These are phyloP conservation scores for Hippoglossus stenolepis DNA, from an alignment of 2,113 vertebrate species.

Conservation along the genomic window DNA sequence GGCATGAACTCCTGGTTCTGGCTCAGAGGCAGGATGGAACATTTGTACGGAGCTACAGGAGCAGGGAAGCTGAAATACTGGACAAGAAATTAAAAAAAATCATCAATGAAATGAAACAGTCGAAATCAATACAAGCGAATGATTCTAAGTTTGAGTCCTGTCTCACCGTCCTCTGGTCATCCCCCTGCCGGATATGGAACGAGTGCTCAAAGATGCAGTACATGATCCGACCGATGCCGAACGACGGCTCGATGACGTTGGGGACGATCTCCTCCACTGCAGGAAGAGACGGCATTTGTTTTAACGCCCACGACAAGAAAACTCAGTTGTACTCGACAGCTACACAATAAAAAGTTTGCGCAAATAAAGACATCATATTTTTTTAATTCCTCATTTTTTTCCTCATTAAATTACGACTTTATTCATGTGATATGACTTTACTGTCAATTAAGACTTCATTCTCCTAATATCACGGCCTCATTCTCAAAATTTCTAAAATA, in stretches of 20 bases:
- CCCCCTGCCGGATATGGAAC: conserved; percentile 89
- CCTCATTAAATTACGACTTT: no score
- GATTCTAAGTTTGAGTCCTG: not conserved
- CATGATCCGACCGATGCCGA: conserved; percentile 95
- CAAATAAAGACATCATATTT: no score
- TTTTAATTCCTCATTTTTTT: no score
- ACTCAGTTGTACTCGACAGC: not conserved
- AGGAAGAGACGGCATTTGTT: conserved; percentile 10
- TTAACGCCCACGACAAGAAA: not conserved
- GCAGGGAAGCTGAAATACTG: conserved; percentile 96
- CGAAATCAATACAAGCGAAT: not conserved
- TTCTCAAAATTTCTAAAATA: no score
- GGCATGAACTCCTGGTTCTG: conserved; percentile 93
- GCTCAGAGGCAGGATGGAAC: conserved; percentile 93
- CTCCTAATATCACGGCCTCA: no score
- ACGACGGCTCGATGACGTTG: conserved; percentile 95
- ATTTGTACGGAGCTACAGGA: conserved; percentile 92
- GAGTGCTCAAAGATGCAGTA: conserved; percentile 95
- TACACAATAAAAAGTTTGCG: conserved; percentile 3
- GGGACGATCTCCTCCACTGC: conserved; percentile 94
- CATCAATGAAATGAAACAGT: not conserved
- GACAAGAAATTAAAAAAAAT: not conserved
- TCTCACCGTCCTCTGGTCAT: conserved; percentile 95
- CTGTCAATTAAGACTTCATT: no score
- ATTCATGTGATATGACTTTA: no score